Evolutionary conservation across 2,888 invertebrate species (phyloP).

Genomic region (Lottia gigantea): DNA sequence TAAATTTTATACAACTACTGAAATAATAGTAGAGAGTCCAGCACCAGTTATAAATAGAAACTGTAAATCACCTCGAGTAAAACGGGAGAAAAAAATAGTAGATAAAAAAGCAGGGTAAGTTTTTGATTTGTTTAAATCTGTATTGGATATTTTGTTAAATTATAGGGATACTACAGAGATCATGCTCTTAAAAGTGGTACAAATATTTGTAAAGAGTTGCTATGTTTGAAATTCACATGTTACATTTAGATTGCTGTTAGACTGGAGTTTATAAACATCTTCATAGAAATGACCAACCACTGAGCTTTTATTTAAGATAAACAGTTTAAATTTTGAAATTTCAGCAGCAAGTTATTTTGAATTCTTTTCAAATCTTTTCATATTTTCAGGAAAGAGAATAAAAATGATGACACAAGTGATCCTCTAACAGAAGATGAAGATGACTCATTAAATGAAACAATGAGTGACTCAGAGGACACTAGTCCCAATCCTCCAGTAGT

Average conservation of each 20-base stretch:
- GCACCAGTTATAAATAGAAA: slow-evolving; percentile 58
- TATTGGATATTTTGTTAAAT: no score
- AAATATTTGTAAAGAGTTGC: no score
- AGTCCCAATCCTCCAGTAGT: background rate
- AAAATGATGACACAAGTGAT: slow-evolving; percentile 5
- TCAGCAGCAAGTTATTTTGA: no score
- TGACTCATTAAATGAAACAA: background rate
- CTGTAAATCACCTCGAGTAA: slow-evolving; percentile 44
- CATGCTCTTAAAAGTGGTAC: no score
- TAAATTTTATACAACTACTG: slow-evolving; percentile 32
- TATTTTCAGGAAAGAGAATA: slow-evolving; percentile 17
- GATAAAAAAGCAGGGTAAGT: slow-evolving; percentile 22
- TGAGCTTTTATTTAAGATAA: no score
- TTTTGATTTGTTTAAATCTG: background rate
- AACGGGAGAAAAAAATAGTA: slow-evolving; percentile 17
- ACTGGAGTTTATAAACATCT: no score
- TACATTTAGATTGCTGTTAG: no score
- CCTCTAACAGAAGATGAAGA: background rate
- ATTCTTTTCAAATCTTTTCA: no score
- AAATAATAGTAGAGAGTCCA: slow-evolving; percentile 59
- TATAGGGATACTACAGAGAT: no score
- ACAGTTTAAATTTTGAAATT: no score
- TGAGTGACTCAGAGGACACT: slow-evolving; percentile 11
- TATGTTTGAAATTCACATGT: no score
- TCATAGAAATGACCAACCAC: no score